phyloP scores from a whole-genome alignment of 2,797 vertebrate genomes.

The Erithacus rubecula region DNA sequence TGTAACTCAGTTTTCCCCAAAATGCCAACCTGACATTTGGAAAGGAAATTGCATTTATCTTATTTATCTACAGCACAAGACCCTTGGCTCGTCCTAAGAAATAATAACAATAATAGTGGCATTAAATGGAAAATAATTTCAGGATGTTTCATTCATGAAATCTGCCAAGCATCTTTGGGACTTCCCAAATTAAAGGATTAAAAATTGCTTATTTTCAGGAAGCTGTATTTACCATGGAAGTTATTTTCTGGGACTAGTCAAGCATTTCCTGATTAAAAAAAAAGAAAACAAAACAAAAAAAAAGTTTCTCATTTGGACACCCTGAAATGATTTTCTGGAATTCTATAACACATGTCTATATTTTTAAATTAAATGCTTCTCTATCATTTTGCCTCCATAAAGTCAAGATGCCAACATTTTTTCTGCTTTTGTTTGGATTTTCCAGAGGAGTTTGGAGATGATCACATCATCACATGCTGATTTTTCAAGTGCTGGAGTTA shows the following conservation, averaged over 20 bases:
- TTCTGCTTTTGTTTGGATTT: background rate
- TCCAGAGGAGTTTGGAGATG: background rate
- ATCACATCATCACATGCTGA: background rate
- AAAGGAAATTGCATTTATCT: background rate
- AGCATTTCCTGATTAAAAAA: background rate
- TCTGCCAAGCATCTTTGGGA: background rate
- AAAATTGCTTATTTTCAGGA: background rate
- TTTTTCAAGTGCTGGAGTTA: background rate
- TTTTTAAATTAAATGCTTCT: background rate
- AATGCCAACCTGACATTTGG: constrained; percentile 20
- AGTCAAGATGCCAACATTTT: background rate
- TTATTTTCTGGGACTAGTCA: background rate
- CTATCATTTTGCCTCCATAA: background rate
- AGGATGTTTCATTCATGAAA: background rate
- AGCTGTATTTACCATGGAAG: constrained; percentile 22
- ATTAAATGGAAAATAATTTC: background rate
- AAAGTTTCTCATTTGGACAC: background rate
- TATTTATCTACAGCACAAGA: background rate
- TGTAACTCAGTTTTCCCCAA: background rate
- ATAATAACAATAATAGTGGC: background rate
- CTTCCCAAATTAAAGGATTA: background rate
- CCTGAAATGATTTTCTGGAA: constrained; percentile 13
- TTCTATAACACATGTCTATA: background rate
- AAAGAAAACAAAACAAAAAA: too few relatives aligned
- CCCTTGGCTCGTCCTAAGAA: background rate